Percentiles rank a stretch among this genome's conserved stretches.
These are phyloP conservation scores for Axea sp. DNA, from an alignment of 2,888 invertebrate species.

Conservation along the genomic window DNA sequence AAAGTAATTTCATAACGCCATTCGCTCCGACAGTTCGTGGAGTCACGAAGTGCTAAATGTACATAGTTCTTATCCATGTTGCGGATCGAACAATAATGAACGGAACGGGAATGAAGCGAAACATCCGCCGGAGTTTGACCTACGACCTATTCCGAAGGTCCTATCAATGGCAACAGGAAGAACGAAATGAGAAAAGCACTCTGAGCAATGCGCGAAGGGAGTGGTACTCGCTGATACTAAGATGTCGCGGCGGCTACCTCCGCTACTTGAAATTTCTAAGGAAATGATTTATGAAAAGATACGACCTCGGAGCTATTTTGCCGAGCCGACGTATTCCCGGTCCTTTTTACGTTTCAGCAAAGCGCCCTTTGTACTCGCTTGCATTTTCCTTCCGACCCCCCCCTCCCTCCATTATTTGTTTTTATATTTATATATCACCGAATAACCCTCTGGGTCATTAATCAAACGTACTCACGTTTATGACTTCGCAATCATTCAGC, in stretches of 20 bases:
- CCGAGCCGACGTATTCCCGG: constrained; percentile 31
- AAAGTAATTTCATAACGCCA: constrained; percentile 60
- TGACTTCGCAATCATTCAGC: constrained; percentile 45
- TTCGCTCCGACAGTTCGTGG: constrained; percentile 43
- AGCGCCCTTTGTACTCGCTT: constrained; percentile 34
- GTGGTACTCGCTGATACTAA: constrained; percentile 43
- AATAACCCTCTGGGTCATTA: constrained; percentile 55
- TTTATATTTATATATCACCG: constrained; percentile 41
- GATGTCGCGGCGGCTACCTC: constrained; percentile 54
- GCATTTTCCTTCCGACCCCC: constrained; percentile 40
- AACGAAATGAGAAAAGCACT: constrained; percentile 44
- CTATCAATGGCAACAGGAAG: constrained; percentile 61
- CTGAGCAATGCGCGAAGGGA: constrained; percentile 31
- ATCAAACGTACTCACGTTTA: constrained; percentile 48
- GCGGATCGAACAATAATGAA: constrained; percentile 65
- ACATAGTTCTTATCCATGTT: constrained; percentile 59
- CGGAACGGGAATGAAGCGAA: constrained; percentile 60
- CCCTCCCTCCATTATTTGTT: no score
- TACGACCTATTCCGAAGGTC: constrained; percentile 62
- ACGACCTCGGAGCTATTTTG: constrained; percentile 65
- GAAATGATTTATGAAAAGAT: constrained; percentile 73
- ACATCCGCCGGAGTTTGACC: constrained; percentile 65
- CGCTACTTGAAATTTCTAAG: constrained; percentile 67
- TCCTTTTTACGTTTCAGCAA: constrained; percentile 25
- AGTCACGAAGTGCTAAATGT: constrained; percentile 60